Base-by-base conservation (phyloP, 2,888 invertebrate genomes). In the Agrotis puta region DNA sequence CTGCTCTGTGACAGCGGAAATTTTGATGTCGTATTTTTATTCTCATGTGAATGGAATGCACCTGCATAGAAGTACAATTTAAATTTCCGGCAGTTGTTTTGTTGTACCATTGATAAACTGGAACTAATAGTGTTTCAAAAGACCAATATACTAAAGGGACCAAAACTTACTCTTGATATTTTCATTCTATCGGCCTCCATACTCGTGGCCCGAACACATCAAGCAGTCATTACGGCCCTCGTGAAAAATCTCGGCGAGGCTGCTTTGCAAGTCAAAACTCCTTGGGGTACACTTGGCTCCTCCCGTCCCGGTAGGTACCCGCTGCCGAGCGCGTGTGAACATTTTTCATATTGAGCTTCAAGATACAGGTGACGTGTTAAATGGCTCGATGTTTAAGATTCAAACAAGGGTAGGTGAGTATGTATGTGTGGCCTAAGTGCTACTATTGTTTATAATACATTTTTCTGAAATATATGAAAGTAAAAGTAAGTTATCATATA, bases 241-340 rank as follows among this genome's bases (percentile, higher is more conserved):
- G 90, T 91, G 94, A 95, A 95, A 95, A 95, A 95, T 94, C 94
- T 94, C 91, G 84, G 89, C 82, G 64, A 80, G 88, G 89, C 94
- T 95, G 92, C 91, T 96, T 96, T 95, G 95, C 96, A 96, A 96
- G 95, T 96, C 95, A 95, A 95, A 95, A 92, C 93, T 92, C 90
- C 89, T 92, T 89, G 84, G 84, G 85, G 85, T 87, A 84, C 82
- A 85, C 87, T 86, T 81, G 87, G 83, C 82, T 83, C 83, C 77
- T 79, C 85, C 82, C 80, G 75, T 64, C 66, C 57, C 62, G 64
- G 59, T 54, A 43, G 64, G 62, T 59, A 64, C 81, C 75, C 61
- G 72, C 77, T 58, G 66, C 71, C 51, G 77, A 69, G 77, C 86
- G 85, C 87, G 85, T 87, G 87, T 87, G 87, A 87, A 86, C 81